Evolutionary conservation across 2,797 vertebrate genomes (phyloP).

Genomic region (Rousettus madagascariensis): DNA sequence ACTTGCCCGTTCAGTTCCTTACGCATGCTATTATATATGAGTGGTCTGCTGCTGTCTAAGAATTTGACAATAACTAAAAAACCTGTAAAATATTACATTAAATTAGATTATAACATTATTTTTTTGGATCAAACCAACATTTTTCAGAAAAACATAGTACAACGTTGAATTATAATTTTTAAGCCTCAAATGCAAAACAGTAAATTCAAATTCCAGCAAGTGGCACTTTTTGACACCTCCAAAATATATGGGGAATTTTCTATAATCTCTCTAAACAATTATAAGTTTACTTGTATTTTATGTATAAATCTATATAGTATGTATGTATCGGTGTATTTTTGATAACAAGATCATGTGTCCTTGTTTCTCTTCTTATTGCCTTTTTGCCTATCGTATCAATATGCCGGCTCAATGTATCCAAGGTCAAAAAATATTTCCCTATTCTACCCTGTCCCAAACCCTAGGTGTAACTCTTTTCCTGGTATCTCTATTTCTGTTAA

Average conservation of each 20-base stretch:
- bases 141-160: background rate
- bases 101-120: background rate
- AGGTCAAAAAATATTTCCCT: background rate
- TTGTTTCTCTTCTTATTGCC: background rate
- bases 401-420: background rate
- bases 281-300: background rate
- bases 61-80: background rate
- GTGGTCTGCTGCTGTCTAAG: background rate
- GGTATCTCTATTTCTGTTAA: background rate
- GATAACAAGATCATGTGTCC: background rate
- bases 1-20: background rate
- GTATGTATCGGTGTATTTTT: background rate
- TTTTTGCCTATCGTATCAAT: background rate
- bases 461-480: background rate
- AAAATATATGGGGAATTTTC: background rate
- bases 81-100: background rate
- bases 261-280: background rate
- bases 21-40: background rate
- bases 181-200: background rate
- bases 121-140: background rate
- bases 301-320: background rate
- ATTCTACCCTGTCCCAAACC: background rate
- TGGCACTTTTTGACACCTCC: background rate
- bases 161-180: background rate
- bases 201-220: background rate